A percentile compares a stretch with the other conserved stretches of the same genome.
Conservation (phyloP, 2,888 invertebrate genomes). For the Yponomeuta plumbellus region DNA sequence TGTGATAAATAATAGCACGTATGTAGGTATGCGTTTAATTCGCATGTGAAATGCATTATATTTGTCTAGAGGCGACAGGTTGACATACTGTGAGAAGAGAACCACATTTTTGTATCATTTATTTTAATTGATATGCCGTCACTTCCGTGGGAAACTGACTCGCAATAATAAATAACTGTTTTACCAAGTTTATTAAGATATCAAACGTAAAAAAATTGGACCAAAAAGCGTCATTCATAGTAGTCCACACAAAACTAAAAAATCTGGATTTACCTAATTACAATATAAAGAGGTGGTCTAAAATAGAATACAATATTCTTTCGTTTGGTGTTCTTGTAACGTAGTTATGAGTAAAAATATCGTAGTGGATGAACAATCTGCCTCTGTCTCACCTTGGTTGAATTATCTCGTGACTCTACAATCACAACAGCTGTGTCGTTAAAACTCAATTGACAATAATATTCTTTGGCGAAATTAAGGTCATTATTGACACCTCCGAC, state of each 20-base stretch:
- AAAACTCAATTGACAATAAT: constrained; percentile 6
- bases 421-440: constrained; percentile 1
- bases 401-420: neutral
- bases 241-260: no score
- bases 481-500: constrained; percentile 40
- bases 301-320: no score
- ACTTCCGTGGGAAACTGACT: constrained; percentile 5
- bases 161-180: no score
- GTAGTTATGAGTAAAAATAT: no score
- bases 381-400: neutral
- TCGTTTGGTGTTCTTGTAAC: no score
- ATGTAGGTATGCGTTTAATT: constrained; percentile 10
- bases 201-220: constrained; percentile 3
- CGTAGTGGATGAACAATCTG: neutral
- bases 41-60: constrained; percentile 8
- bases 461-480: constrained; percentile 22
- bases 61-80: constrained; percentile 15
- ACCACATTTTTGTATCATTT: constrained; percentile 16
- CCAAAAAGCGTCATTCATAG: no score
- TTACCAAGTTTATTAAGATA: constrained; percentile 1
- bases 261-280: no score
- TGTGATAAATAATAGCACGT: constrained; percentile 17
- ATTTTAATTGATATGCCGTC: constrained; percentile 16
- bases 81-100: constrained; percentile 11
- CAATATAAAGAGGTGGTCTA: no score